A percentile compares a stretch with the other conserved stretches of the same genome.
Evolutionary conservation across 2,888 invertebrate species (phyloP).

Genomic region (Dendrolimus pini): DNA sequence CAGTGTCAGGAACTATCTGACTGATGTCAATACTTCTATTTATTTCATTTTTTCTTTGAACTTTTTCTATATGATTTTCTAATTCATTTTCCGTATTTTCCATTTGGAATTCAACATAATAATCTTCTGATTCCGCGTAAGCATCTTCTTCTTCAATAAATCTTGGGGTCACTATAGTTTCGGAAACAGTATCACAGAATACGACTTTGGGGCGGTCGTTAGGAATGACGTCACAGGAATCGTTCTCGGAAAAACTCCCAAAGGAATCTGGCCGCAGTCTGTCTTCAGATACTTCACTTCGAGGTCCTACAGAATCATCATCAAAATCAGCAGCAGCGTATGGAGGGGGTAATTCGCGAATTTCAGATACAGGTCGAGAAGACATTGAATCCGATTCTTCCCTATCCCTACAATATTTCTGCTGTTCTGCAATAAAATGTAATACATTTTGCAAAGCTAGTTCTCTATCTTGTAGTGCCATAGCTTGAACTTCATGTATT

Average conservation of each 20-base stretch:
- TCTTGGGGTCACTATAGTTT: constrained; percentile 59
- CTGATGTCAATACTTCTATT: constrained; percentile 55
- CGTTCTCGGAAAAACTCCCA: constrained; percentile 68
- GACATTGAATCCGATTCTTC: constrained; percentile 77
- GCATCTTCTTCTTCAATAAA: constrained; percentile 69
- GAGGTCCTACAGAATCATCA: constrained; percentile 64
- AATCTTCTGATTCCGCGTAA: constrained; percentile 62
- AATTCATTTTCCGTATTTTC: constrained; percentile 64
- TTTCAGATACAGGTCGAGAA: constrained; percentile 73
- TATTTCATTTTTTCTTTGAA: constrained; percentile 68
- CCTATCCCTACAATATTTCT: constrained; percentile 80
- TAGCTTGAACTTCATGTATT: constrained; percentile 63
- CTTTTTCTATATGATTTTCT: constrained; percentile 59
- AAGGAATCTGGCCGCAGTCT: constrained; percentile 65
- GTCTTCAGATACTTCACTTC: constrained; percentile 67
- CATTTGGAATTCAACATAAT: constrained; percentile 51
- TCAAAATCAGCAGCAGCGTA: constrained; percentile 68
- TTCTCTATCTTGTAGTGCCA: constrained; percentile 78
- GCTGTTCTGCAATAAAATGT: constrained; percentile 86
- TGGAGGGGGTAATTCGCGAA: constrained; percentile 73
- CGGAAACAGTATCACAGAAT: constrained; percentile 63
- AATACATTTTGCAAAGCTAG: constrained; percentile 84
- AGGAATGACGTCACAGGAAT: constrained; percentile 59
- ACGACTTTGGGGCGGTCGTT: constrained; percentile 43
- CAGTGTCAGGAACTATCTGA: not conserved